phyloP scores from a whole-genome alignment of 2,113 vertebrate species.

The Pedetes capensis region DNA sequence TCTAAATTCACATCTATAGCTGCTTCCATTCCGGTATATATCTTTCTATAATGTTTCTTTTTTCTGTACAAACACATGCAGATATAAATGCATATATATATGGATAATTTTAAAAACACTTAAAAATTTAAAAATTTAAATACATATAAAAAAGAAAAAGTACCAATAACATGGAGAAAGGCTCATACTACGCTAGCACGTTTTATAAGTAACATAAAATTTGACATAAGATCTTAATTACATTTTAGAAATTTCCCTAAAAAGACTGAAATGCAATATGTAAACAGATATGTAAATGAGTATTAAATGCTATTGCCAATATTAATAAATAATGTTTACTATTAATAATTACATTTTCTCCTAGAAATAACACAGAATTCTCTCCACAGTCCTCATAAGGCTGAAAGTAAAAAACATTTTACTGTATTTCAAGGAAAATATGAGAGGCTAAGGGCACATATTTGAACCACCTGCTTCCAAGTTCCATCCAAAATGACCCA shows the following conservation, averaged over 20 bases:
- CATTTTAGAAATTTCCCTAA: neutral
- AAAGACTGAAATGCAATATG: neutral
- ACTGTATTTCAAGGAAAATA: neutral
- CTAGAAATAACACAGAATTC: neutral
- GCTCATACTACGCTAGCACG: neutral
- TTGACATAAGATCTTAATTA: slow-evolving; percentile 20
- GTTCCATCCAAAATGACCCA: slow-evolving; percentile 59
- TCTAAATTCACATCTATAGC: neutral
- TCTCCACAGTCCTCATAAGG: neutral
- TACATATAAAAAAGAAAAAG: neutral
- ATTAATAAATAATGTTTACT: neutral
- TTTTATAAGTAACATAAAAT: slow-evolving; percentile 10
- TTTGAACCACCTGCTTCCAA: slow-evolving; percentile 62
- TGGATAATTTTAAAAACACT: neutral
- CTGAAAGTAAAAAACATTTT: slow-evolving; percentile 9
- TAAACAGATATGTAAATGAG: neutral
- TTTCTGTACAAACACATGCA: neutral
- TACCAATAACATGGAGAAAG: neutral
- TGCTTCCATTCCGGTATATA: neutral
- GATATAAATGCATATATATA: neutral
- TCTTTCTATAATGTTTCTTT: neutral
- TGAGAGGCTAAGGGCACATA: slow-evolving; percentile 19
- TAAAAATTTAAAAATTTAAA: neutral
- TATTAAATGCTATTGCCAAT: neutral
- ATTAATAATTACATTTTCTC: neutral